phyloP scores from a whole-genome alignment of 2,113 vertebrate genomes.

The Typhlomys cinereus region DNA sequence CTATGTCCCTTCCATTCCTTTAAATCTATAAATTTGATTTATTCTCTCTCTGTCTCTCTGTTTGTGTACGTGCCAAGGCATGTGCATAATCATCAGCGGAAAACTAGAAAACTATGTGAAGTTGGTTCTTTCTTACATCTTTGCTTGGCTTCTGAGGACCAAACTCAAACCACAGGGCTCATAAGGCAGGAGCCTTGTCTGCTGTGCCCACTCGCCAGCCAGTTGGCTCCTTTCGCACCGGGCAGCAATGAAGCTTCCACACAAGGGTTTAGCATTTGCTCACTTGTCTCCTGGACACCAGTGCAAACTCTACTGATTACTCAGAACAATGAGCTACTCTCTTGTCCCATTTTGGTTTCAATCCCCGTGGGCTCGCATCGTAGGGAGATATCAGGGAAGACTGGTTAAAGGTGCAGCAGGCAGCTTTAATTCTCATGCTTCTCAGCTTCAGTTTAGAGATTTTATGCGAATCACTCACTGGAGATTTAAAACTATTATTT shows the following conservation, averaged over 20 bases:
- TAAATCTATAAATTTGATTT: no score
- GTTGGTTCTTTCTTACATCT: background rate
- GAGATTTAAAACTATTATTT: background rate
- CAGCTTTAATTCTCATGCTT: background rate
- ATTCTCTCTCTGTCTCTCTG: no score
- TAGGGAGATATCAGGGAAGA: background rate
- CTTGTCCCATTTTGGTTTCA: background rate
- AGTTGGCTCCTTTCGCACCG: no score
- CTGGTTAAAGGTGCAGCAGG: background rate
- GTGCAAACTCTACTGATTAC: background rate
- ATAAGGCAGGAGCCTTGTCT: no score
- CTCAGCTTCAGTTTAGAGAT: background rate
- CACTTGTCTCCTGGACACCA: no score
- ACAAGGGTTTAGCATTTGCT: no score
- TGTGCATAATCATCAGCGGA: no score
- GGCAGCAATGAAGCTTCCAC: no score
- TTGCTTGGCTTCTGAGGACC: background rate
- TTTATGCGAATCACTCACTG: background rate
- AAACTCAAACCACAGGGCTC: no score
- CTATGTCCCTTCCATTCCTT: background rate
- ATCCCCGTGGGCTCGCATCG: fast-evolving
- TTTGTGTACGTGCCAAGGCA: no score
- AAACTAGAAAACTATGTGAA: no score
- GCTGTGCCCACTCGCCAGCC: no score
- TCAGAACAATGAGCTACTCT: background rate